Evolutionary conservation across 1,140 invertebrate species (phyloP), one percentile per base, ranked within the genome.

Genomic region (Olivierus martensii): DNA sequence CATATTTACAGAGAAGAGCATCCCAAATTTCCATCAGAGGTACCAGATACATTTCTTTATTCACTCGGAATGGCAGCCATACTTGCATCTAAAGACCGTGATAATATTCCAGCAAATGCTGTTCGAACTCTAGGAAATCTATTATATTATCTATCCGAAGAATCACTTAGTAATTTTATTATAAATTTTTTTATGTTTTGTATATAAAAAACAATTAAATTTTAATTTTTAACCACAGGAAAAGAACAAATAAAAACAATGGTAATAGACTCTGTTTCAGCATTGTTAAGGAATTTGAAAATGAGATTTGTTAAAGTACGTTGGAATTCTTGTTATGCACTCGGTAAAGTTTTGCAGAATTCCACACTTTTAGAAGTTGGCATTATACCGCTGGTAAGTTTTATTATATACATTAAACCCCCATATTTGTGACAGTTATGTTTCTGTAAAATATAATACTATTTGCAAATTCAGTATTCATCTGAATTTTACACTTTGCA

Each of bases 321-420:
- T 44, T 93, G 88, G 87, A 93, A 91, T 70, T 82, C 87, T 10
- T 91, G 87, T 65, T 83, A 88, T 67, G 86, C 87, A 14, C 66
- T 89, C 12, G 83, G 85, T 18, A 84, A 83, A 59, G 72, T 82
- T 41, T 73, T 87, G 65, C 78, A 77, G 59, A 85, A 84, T 68
- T 63, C 69, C 3, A 60, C 67, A 9, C 65, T 85, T 2, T 19
- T 56, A 17, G 36, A 52, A 28, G 17, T 35, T 11, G 12, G 36
- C 12, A 38, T 38, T 19, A 38, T 51, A 46, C 22, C 46, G 36
- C 14, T 51, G 49, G 53, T 55, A 42, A 15, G 53, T 4, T 35
- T 5, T 14, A 35, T 10, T 28, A n/a, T n/a, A n/a, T n/a, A n/a
- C n/a, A n/a, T n/a, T n/a, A n/a, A n/a, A n/a, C n/a, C n/a, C n/a